Base-by-base conservation (phyloP, 2,888 invertebrate species). In the Eumacrocentrus americanus region DNA sequence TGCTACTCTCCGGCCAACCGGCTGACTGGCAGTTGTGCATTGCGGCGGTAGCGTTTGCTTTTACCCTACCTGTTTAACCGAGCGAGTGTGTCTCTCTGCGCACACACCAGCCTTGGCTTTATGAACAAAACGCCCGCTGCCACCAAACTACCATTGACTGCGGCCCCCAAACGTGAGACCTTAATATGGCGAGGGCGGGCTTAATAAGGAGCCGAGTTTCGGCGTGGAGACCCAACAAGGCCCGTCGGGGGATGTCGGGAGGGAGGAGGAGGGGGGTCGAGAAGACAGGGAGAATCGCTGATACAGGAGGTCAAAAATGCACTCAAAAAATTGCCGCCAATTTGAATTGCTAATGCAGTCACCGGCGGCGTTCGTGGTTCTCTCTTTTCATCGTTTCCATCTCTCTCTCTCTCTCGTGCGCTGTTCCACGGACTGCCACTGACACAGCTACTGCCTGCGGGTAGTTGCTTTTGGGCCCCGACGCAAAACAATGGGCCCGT, bases 221-320 rank as follows among this genome's bases (percentile, higher is more conserved):
- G 80, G 79, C 74, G 60, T 66, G 59, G 59, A 64, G 51, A 25
- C 64, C 57, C 48, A 40, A 56, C 38, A 22, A 54, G 54, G 42
- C 20, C 44, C 12, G 18, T 25, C 11, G 51, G 54, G 40, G 50
- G 23, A 23, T 48, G 35, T 44, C 34, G 37, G 11, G 52, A 63
- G 65, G 68, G 69, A 71, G 69, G 71, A 70, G 72, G 72, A 38
- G 37, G 23, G 20, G 16, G 67, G 62, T 67, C 6, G 14, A 25
- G 44, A 23, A 37, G 38, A 53, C 29, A 59, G 47, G 56, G 57
- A 61, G 52, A 51, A 53, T 52, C 55, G 61, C 57, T 79, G 79
- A 80, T 80, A 78, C 76, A 80, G 80, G 80, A 80, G 80, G 80
- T 80, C 80, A 80, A 80, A 80, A 80, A 80, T 80, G 80, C 78